phyloP scores from a whole-genome alignment of 2,113 vertebrate genomes.

The Saimiri boliviensis region DNA sequence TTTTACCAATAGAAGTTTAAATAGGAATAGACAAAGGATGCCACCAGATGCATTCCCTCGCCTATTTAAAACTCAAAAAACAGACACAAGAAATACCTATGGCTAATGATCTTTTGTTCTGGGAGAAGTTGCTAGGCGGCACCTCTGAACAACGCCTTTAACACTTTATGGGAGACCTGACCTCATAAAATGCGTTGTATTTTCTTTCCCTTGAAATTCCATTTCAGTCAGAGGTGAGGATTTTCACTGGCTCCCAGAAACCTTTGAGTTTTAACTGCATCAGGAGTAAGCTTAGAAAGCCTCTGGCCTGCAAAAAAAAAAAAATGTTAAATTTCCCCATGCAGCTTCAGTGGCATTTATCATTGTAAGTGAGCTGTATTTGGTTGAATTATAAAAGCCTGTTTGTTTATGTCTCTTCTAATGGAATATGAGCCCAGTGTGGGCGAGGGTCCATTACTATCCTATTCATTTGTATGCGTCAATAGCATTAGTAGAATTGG shows the following conservation, averaged over 20 bases:
- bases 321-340: neutral
- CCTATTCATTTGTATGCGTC: neutral
- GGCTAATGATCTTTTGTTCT: neutral
- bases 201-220: slow-evolving; percentile 3
- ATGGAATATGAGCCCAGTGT: neutral
- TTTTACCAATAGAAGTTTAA: neutral
- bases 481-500: neutral
- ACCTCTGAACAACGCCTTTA: neutral
- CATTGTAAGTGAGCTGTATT: neutral
- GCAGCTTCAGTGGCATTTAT: neutral
- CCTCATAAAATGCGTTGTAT: neutral
- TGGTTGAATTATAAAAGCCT: neutral
- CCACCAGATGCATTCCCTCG: neutral
- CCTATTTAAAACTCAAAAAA: neutral
- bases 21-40: no score
- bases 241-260: neutral
- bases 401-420: neutral
- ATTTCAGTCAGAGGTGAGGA: neutral
- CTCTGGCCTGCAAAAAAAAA: neutral
- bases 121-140: neutral
- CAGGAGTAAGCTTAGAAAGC: neutral
- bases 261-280: neutral
- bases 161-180: neutral
- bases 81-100: neutral
- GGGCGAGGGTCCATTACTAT: neutral